Conservation (phyloP, 2,797 vertebrate genomes). For the Anableps anableps region DNA sequence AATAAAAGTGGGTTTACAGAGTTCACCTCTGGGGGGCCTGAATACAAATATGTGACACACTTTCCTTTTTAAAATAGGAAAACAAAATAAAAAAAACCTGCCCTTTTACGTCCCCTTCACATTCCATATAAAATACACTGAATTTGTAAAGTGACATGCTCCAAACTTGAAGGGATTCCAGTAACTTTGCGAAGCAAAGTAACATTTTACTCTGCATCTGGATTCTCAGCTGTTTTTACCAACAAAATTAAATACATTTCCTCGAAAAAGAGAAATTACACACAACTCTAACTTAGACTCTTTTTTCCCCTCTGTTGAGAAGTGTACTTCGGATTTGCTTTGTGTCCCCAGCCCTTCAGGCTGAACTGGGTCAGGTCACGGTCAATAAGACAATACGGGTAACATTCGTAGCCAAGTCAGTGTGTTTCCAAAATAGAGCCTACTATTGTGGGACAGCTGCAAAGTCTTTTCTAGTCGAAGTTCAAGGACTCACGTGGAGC, state of each 20-base stretch:
- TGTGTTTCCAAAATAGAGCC: constrained; percentile 62
- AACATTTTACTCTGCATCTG: not conserved
- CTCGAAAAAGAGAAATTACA: not conserved
- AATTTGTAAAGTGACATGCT: not conserved
- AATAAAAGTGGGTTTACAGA: not conserved
- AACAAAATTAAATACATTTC: constrained; percentile 7
- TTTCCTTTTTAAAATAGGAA: no score
- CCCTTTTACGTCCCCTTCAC: no score
- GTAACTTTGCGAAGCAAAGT: not conserved
- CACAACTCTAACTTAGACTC: not conserved
- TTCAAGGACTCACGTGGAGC: constrained; percentile 56
- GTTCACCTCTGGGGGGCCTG: no score
- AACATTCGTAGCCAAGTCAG: constrained; percentile 44
- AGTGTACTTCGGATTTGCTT: constrained; percentile 20
- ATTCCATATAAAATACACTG: no score
- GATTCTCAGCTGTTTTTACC: not conserved
- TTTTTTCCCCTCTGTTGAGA: not conserved
- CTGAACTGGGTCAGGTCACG: constrained; percentile 47
- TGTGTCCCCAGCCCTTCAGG: constrained; percentile 23
- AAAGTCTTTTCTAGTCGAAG: constrained; percentile 40
- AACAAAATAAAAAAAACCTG: no score
- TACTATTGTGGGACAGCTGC: constrained; percentile 54
- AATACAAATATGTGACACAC: no score
- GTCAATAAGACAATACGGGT: constrained; percentile 53
- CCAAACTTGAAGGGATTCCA: not conserved